These are phyloP conservation scores for Malurus alboscapulatus DNA, from an alignment of 2,113 vertebrate genomes.

Conservation along the genomic window DNA sequence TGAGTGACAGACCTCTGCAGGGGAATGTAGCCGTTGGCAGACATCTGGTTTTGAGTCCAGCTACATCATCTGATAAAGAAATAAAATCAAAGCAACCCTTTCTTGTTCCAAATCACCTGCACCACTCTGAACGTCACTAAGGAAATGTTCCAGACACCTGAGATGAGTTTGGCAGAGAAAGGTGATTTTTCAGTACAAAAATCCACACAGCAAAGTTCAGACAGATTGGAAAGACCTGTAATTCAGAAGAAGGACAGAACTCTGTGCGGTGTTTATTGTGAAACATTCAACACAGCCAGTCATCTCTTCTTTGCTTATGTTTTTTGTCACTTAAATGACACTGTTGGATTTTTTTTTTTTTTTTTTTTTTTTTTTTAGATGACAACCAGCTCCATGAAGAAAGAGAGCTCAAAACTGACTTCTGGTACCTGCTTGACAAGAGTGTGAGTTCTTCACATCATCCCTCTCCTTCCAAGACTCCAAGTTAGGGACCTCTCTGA, in stretches of 20 bases:
- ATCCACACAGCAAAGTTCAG: background rate
- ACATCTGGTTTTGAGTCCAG: background rate
- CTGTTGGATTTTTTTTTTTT: background rate
- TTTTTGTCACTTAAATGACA: background rate
- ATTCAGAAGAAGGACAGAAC: background rate
- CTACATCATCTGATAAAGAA: background rate
- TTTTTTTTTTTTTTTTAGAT: background rate
- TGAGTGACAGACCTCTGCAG: background rate
- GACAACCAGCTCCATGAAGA: background rate
- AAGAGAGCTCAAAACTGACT: background rate
- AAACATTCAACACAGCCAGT: background rate
- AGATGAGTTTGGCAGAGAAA: background rate
- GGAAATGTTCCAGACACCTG: background rate
- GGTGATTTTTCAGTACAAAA: background rate
- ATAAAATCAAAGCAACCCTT: background rate
- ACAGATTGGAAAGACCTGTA: background rate
- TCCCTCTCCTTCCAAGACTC: background rate
- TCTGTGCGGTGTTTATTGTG: fast-evolving
- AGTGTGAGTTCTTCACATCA: background rate
- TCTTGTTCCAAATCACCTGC: background rate
- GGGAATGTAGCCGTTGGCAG: background rate
- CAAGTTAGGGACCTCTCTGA: background rate
- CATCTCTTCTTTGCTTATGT: background rate
- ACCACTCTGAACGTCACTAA: background rate
- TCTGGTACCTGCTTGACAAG: background rate